A percentile compares a stretch with the other conserved stretches of the same genome.
Evolutionary conservation across 2,113 vertebrate genomes (phyloP).

Genomic region (Heliornis fulica): DNA sequence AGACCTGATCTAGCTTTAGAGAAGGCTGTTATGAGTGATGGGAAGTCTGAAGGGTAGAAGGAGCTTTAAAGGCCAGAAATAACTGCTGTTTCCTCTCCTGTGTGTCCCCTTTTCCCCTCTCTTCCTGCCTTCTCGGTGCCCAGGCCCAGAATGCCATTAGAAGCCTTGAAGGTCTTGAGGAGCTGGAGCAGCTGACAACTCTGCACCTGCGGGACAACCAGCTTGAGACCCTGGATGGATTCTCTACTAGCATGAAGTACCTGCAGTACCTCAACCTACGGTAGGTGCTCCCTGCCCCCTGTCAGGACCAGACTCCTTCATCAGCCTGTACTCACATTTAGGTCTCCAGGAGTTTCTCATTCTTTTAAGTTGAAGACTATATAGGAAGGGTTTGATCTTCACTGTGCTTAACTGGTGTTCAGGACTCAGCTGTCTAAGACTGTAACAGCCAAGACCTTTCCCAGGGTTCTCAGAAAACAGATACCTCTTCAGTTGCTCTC

Average conservation of each 20-base stretch:
- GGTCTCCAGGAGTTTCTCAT: not conserved
- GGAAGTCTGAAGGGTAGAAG: not conserved
- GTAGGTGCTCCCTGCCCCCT: constrained; percentile 37
- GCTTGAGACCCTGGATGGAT: constrained; percentile 81
- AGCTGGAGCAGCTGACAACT: constrained; percentile 75
- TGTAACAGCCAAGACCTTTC: not conserved
- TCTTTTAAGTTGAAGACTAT: not conserved
- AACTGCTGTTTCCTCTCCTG: not conserved
- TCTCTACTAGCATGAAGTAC: constrained; percentile 81
- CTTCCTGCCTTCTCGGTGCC: not conserved
- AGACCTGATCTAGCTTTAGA: not conserved
- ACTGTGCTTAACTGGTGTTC: not conserved
- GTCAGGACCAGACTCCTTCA: not conserved
- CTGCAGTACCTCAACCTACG: constrained; percentile 89
- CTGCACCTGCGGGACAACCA: constrained; percentile 91
- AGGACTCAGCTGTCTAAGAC: not conserved
- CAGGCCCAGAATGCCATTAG: constrained; percentile 87
- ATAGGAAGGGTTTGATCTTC: not conserved
- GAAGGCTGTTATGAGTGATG: not conserved
- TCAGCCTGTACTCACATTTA: not conserved
- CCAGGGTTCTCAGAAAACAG: not conserved
- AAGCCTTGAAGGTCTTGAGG: constrained; percentile 81
- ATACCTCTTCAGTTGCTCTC: not conserved
- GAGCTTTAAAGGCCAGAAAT: not conserved
- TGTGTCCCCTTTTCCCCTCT: not conserved